These are phyloP conservation scores for Gracilinanus agilis DNA, from an alignment of 2,113 vertebrate genomes.

Conservation along the genomic window DNA sequence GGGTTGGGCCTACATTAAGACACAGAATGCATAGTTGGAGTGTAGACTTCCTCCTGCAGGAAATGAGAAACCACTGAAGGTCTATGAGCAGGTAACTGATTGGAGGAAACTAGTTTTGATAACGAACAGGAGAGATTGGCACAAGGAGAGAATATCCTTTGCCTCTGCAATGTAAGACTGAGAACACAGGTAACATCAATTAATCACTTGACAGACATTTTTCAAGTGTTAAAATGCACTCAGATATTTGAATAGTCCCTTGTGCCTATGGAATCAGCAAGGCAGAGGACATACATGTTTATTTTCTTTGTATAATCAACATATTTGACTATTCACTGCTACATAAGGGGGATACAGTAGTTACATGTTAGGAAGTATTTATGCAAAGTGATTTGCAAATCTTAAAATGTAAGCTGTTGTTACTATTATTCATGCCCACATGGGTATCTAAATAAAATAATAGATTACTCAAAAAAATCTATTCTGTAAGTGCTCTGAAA, in stretches of 20 bases:
- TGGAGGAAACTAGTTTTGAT: neutral
- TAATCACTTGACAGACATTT: neutral
- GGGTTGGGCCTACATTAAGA: neutral
- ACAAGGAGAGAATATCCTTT: neutral
- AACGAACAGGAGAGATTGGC: neutral
- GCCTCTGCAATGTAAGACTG: neutral
- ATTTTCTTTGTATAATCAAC: no score
- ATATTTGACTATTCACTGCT: no score
- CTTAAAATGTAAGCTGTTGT: no score
- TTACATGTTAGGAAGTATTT: no score
- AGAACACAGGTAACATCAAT: neutral
- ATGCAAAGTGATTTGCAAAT: no score
- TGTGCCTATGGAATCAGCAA: neutral
- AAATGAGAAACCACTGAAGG: neutral
- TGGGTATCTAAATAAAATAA: no score
- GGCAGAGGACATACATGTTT: no score
- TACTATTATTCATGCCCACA: no score
- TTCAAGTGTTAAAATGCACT: neutral
- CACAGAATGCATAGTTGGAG: neutral
- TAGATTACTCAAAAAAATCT: no score
- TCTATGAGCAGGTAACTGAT: neutral
- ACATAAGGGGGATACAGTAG: no score
- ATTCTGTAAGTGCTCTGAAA: neutral
- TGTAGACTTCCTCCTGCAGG: neutral
- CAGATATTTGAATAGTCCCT: neutral